A percentile compares a stretch with the other conserved stretches of the same genome.
Evolutionary conservation across 2,113 vertebrate genomes (phyloP).

Genomic region (Azemiops feae): DNA sequence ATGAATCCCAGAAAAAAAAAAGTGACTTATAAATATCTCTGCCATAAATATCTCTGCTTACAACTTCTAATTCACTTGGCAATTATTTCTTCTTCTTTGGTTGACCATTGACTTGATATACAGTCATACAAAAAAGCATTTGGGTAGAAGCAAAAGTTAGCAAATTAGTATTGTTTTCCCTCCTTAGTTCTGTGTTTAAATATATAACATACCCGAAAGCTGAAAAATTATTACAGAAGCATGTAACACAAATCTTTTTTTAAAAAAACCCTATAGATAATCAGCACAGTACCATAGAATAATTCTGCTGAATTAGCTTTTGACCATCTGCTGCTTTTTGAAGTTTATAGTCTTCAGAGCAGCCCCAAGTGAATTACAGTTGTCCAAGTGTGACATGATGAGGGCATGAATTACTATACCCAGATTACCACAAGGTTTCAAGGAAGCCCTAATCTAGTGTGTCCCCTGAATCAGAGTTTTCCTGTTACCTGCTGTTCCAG

Average conservation of each 20-base stretch:
- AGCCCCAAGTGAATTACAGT: not conserved
- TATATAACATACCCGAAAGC: not conserved
- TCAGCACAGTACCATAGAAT: not conserved
- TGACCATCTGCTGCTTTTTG: not conserved
- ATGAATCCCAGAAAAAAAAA: not conserved
- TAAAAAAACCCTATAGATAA: not conserved
- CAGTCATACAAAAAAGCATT: not conserved
- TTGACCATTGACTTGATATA: not conserved
- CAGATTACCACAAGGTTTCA: not conserved
- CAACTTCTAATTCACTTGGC: not conserved
- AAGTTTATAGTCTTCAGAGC: not conserved
- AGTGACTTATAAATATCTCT: not conserved
- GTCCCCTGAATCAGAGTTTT: not conserved
- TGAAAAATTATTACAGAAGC: not conserved
- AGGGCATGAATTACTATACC: not conserved
- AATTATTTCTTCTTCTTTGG: not conserved
- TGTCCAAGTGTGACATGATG: not conserved
- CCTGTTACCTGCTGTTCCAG: not conserved
- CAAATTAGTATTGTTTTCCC: not conserved
- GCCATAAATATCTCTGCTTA: not conserved
- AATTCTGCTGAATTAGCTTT: not conserved
- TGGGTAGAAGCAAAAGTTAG: not conserved
- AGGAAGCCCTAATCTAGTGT: not conserved
- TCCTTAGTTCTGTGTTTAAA: not conserved
- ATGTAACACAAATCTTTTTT: not conserved